A percentile compares a stretch with the other conserved stretches of the same genome.
These are phyloP conservation scores for Matsumyia berberina DNA, from an alignment of 2,888 invertebrate species.

Conservation along the genomic window DNA sequence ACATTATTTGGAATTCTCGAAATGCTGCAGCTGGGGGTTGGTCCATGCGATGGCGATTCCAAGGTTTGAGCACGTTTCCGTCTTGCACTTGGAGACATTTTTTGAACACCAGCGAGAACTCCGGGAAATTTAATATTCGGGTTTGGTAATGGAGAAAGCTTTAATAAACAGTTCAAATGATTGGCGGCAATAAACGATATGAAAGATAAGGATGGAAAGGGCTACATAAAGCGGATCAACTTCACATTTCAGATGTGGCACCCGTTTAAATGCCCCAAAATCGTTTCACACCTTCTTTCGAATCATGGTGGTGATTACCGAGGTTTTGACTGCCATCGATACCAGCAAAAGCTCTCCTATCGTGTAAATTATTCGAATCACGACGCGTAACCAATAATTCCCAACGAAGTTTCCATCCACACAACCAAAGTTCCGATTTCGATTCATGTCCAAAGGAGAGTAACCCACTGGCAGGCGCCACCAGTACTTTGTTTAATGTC, in stretches of 20 bases:
- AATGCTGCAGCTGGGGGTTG: slow-evolving; percentile 12
- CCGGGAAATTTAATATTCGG: slow-evolving; percentile 21
- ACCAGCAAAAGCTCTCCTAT: neutral
- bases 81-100: slow-evolving; percentile 19
- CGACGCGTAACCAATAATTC: slow-evolving; percentile 51
- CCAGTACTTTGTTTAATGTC: slow-evolving; percentile 42
- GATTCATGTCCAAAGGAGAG: slow-evolving; percentile 26
- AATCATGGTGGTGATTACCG: neutral
- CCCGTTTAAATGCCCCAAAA: no score
- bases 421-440: slow-evolving; percentile 55
- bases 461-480: slow-evolving; percentile 2
- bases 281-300: no score
- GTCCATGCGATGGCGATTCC: slow-evolving; percentile 1
- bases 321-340: neutral
- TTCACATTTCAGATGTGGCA: neutral
- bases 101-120: slow-evolving; percentile 5
- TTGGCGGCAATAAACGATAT: slow-evolving; percentile 27
- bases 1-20: slow-evolving; percentile 48
- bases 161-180: slow-evolving; percentile 43
- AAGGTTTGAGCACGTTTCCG: slow-evolving; percentile 54
- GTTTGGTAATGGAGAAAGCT: slow-evolving; percentile 12
- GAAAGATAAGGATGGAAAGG: neutral
- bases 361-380: slow-evolving; percentile 45
- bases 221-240: neutral
- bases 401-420: slow-evolving; percentile 33